These are phyloP conservation scores for Lepetodrilus schrolli DNA, from an alignment of 2,888 invertebrate genomes.

Conservation along the genomic window DNA sequence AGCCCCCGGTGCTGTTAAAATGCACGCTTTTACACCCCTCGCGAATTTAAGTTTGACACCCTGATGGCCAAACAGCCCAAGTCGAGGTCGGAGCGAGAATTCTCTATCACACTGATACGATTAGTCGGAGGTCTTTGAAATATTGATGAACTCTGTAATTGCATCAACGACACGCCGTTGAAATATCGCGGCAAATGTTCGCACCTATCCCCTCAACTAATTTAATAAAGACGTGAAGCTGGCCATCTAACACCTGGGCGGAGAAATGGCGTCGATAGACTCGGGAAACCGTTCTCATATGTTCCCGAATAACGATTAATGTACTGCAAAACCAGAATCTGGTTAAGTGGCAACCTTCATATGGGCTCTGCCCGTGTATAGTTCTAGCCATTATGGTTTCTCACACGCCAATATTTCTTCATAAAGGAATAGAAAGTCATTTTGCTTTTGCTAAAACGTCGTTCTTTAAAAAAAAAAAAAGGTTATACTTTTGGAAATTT, in stretches of 20 bases:
- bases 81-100: constrained; percentile 52
- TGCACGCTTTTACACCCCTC: constrained; percentile 55
- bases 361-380: not conserved
- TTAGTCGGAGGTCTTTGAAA: constrained; percentile 58
- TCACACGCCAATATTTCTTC: no score
- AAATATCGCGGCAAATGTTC: constrained; percentile 55
- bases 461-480: no score
- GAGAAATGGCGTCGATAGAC: constrained; percentile 5
- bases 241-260: constrained; percentile 5
- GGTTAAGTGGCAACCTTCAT: not conserved
- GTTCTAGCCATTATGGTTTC: not conserved
- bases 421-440: no score
- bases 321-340: constrained; percentile 3
- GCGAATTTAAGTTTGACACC: constrained; percentile 64
- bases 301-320: constrained; percentile 6
- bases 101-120: constrained; percentile 54
- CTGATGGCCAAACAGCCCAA: constrained; percentile 42
- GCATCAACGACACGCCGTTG: constrained; percentile 53
- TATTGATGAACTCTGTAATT: constrained; percentile 61
- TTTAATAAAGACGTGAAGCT: constrained; percentile 50
- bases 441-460: no score
- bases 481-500: no score
- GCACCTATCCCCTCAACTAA: constrained; percentile 55
- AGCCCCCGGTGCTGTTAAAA: constrained; percentile 53
- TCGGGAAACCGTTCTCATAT: constrained; percentile 9